Base-by-base conservation (phyloP, 2,113 vertebrate genomes). In the Ramphastos sulfuratus region DNA sequence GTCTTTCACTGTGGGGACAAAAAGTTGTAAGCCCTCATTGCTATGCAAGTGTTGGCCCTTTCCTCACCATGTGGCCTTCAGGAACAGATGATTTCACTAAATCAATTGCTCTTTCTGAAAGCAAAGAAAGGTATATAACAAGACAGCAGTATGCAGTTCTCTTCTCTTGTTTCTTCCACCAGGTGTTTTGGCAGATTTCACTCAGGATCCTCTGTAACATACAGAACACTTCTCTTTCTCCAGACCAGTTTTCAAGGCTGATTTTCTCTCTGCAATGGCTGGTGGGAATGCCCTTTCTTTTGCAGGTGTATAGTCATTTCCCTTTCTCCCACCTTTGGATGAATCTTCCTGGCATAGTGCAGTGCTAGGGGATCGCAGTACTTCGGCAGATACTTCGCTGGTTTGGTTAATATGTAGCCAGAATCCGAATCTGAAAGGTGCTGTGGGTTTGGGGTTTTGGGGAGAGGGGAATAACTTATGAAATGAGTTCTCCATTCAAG, bases 401-500 rank as follows among this genome's bases (percentile, higher is more conserved):
- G 20, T 79, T 87, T 56, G 9, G 4, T 58, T 75, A 76, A 61
- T 35, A 78, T 10, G 10, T 59, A 82, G n/a, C 7, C 77, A 65
- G 75, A 69, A 73, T 30, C 9, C 33, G 39, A 87, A 59, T 70
- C 65, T 82, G 46, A 87, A 89, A 79, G 12, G 15, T 10, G 16
- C 3, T 15, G 25, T 20, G 8, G 6, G 10, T 39, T 12, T 23
- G 4, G 15, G 3, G 10, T 12, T 13, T 59, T 59, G 24, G 35
- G 24, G 9, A 6, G 2, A 1, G 14, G 6, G 12, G 9, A 7
- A 27, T 71, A 81, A 58, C 33, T 78, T 82, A 59, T 58, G 78
- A 85, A 91, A 85, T 66, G 81, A 80, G 33, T 74, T 81, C 70
- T 83, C 90, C 30, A 7, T 83, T 83, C 65, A 83, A 90, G 63